A percentile compares a stretch with the other conserved stretches of the same genome.
These are phyloP conservation scores for Heliconius congener DNA, from an alignment of 1,140 invertebrate genomes.

Conservation along the genomic window DNA sequence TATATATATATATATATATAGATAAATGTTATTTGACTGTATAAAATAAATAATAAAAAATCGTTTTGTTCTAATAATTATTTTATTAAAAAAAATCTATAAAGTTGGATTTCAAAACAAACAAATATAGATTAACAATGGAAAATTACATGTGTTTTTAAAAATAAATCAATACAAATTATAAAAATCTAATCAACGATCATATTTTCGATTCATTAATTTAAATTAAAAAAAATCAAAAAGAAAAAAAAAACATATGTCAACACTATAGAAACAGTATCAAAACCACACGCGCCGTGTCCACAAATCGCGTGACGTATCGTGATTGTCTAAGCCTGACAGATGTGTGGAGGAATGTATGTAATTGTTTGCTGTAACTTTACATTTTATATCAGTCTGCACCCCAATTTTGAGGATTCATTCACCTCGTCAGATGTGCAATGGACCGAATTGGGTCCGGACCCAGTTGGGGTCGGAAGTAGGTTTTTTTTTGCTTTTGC, in stretches of 20 bases:
- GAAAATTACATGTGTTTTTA: too few relatives aligned
- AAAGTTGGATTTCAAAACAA: too few relatives aligned
- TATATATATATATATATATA: too few relatives aligned
- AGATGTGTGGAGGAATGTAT: slow-evolving; percentile 76
- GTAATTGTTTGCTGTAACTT: slow-evolving; percentile 74
- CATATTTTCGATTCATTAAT: background rate
- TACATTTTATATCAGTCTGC: slow-evolving; percentile 74
- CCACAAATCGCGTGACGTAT: slow-evolving; percentile 76
- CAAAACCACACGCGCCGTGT: slow-evolving; percentile 46
- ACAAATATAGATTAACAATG: too few relatives aligned
- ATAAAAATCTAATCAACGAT: too few relatives aligned
- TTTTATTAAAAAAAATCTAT: too few relatives aligned
- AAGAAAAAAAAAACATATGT: background rate
- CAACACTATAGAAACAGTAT: slow-evolving; percentile 45
- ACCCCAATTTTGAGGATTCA: slow-evolving; percentile 70
- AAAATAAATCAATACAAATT: too few relatives aligned
- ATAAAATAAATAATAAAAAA: too few relatives aligned
- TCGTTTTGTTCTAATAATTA: too few relatives aligned
- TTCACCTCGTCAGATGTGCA: slow-evolving; percentile 80
- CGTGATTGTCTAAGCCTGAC: slow-evolving; percentile 80
- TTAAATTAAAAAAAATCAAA: background rate
- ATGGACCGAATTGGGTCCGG: slow-evolving; percentile 59
- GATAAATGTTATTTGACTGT: too few relatives aligned
- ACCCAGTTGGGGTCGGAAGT: slow-evolving; percentile 51
- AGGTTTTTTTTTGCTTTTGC: slow-evolving; percentile 51